These are phyloP conservation scores for Mesochorus sp. DNA, from an alignment of 2,888 invertebrate species.

Conservation along the genomic window DNA sequence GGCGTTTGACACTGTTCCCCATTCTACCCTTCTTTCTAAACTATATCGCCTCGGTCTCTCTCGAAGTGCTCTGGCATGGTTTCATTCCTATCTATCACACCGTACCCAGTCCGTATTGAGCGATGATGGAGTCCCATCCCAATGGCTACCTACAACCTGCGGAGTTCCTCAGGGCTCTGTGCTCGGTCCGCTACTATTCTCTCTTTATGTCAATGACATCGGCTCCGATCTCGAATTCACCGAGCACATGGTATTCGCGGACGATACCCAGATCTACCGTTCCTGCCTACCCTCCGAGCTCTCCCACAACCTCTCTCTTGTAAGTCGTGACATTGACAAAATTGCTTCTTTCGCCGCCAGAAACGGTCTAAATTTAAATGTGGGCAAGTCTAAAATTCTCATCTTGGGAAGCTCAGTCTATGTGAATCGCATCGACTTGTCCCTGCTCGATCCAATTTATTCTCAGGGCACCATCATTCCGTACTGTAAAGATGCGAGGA, in stretches of 20 bases:
- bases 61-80: not conserved
- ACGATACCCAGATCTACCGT: constrained; percentile 8
- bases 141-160: not conserved
- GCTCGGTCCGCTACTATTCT: not conserved
- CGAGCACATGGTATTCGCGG: not conserved
- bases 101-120: not conserved
- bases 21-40: not conserved
- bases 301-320: too few relatives aligned
- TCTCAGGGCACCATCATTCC: too few relatives aligned
- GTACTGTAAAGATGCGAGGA: too few relatives aligned
- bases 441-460: too few relatives aligned
- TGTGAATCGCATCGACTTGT: too few relatives aligned
- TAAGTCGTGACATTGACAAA: too few relatives aligned
- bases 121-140: not conserved
- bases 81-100: not conserved
- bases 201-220: not conserved
- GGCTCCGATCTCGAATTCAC: not conserved
- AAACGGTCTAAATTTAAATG: too few relatives aligned
- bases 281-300: too few relatives aligned
- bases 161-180: constrained; percentile 12
- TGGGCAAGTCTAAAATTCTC: too few relatives aligned
- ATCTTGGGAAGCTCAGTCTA: too few relatives aligned
- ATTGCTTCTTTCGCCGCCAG: too few relatives aligned
- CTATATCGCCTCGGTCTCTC: too few relatives aligned
- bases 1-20: constrained; percentile 23